Base-by-base conservation (phyloP, 2,888 invertebrate genomes). In the Schrankia costaestrigalis region DNA sequence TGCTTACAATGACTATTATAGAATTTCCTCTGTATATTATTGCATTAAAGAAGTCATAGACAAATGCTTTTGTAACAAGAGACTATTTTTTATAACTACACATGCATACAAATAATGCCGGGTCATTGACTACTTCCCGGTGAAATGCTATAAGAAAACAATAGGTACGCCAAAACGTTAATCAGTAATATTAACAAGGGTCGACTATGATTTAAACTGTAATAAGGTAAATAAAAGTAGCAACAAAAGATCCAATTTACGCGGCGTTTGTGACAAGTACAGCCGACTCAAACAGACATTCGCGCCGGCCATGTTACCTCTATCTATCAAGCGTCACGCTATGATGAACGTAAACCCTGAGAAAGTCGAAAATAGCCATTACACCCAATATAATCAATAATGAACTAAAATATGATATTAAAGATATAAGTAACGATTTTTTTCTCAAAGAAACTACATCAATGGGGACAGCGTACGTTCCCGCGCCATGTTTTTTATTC, bases 401-500 rank as follows among this genome's bases (percentile, higher is more conserved):
- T 45, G 38, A 59, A 53, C 48, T 44, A 31, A 35, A 49, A 51
- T 51, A 40, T 41, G 27, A 50, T 40, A 40, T 42, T 39, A 47
- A 51, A 3, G n/a, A 21, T 6, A 21, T 21, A 21, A 3, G 3
- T 6, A 9, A 43, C 51, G 17, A 40, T 43, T 42, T 45, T 46
- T 58, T 61, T 57, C 65, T 55, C 62, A 58, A 31, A 55, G 58
- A 57, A 68, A 59, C 54, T 54, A 56, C 66, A 65, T 69, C 55
- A 72, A 70, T 63, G 66, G 69, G 64, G 66, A 62, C 63, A 70
- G 76, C 74, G 75, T 77, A 78, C 74, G 74, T 77, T 82, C 76
- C 66, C 83, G 83, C 86, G 86, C 86, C 85, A 84, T 85, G 83
- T 85, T 84, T 85, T 84, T 77, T 83, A 79, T 82, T 79, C 71